Conservation (phyloP, 2,113 vertebrate genomes). For the Varanus salvator region DNA sequence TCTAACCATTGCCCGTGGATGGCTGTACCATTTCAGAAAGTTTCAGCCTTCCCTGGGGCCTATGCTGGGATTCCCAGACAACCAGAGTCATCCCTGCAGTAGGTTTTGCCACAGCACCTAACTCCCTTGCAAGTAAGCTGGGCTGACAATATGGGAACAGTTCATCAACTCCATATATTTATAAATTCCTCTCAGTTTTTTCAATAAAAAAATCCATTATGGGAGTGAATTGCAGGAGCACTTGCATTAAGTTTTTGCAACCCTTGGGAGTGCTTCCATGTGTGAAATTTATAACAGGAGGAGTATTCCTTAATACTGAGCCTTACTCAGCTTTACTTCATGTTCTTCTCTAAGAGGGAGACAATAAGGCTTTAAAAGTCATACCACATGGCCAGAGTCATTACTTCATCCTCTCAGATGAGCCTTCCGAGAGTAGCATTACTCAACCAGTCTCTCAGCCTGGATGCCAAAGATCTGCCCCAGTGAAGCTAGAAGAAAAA, state of each 20-base stretch:
- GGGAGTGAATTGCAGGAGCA: not conserved
- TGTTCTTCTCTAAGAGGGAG: not conserved
- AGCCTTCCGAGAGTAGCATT: not conserved
- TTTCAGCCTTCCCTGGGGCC: not conserved
- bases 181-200: not conserved
- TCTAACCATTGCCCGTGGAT: not conserved
- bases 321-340: not conserved
- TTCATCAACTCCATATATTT: not conserved
- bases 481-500: not conserved
- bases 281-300: not conserved
- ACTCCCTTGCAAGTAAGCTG: not conserved
- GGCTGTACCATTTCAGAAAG: not conserved
- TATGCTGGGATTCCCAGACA: not conserved
- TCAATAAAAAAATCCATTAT: not conserved
- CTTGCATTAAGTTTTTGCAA: not conserved
- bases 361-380: not conserved
- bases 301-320: not conserved
- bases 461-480: not conserved
- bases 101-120: not conserved
- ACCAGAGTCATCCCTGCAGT: not conserved
- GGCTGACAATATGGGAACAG: not conserved
- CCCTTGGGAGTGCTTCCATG: not conserved
- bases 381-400: accelerated
- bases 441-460: not conserved
- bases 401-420: not conserved